Evolutionary conservation across 2,113 vertebrate species (phyloP).

Genomic region (Paraplagusia blochii): DNA sequence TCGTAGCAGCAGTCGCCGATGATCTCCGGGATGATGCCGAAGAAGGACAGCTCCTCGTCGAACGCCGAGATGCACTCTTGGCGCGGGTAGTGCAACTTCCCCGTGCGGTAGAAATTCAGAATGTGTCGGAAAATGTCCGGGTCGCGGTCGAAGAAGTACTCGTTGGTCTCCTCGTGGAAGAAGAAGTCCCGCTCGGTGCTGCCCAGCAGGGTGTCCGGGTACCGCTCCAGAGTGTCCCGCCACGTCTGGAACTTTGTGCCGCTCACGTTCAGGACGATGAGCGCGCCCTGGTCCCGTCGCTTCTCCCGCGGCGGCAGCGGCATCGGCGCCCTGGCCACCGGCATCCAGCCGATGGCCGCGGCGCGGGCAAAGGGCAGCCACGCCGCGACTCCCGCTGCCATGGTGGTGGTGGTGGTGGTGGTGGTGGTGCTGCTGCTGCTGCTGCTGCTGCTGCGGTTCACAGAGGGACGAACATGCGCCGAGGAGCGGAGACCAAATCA

Average conservation of each 20-base stretch:
- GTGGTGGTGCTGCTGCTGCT: constrained; percentile 15
- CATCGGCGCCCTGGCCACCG: constrained; percentile 91
- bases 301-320: constrained; percentile 82
- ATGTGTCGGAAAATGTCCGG: constrained; percentile 95
- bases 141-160: constrained; percentile 98
- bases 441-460: constrained; percentile 32
- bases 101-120: constrained; percentile 95
- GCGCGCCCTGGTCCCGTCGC: constrained; percentile 78
- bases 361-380: constrained; percentile 96
- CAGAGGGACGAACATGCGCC: constrained; percentile 41
- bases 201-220: constrained; percentile 94
- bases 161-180: constrained; percentile 88
- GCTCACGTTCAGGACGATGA: constrained; percentile 92
- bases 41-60: constrained; percentile 94
- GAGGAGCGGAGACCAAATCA: not conserved
- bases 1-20: constrained; percentile 97
- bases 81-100: constrained; percentile 92
- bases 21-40: constrained; percentile 94
- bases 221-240: constrained; percentile 91
- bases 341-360: constrained; percentile 97
- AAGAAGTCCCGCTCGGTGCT: constrained; percentile 95
- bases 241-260: constrained; percentile 94
- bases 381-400: constrained; percentile 93
- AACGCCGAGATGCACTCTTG: constrained; percentile 96
- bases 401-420: constrained; percentile 59